Evolutionary conservation across 2,797 vertebrate genomes (phyloP), one percentile per base, ranked within the genome.

Genomic region (Pyrocephalus nanus): DNA sequence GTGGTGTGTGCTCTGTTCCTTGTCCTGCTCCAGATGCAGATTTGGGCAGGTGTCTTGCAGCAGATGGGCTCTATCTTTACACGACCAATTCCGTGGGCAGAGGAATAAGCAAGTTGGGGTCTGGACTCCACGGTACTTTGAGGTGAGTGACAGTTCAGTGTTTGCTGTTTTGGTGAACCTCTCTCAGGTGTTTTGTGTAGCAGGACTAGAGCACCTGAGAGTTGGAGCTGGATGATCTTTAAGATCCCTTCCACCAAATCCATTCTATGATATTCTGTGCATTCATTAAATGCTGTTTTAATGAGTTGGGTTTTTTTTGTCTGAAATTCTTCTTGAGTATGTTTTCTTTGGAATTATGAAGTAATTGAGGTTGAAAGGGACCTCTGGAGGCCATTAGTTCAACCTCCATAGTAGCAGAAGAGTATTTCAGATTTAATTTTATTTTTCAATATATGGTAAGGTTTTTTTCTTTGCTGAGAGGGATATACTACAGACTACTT

Each of bases 31-130:
- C 98, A 99, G 99, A 99, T 96, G 99, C 99, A 96, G 99, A 99
- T 97, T 98, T 99, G 70, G 99, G 99, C 34, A 99, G 99, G 97
- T 99, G 99, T 96, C 98, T 99, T 66, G 99, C 99, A 87, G 99
- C 99, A 86, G 99, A 99, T 43, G 99, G 99, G 21, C 98, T 99
- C 94, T 99, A 99, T 98, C 98, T 99, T 90, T 99, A 99, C 77
- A 99, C 99, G 23, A 99, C 99, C 69, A 99, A 99, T 97, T 99
- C 99, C 27, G 99, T 99, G 95, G 99, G 99, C 97, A 99, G 98
- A 98, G 99, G 99, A 93, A 98, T 99, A 97, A 99, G 99, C 98
- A 99, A 99, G 94, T 96, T 99, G 94, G 99, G 99, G 78, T 99
- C 99, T 95, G 99, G 99, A 94, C 98, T 99, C 96, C 99, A 99